These are phyloP conservation scores for Palythoa grandis DNA, from an alignment of 92 coral and sea anemone genomes.

Conservation along the genomic window DNA sequence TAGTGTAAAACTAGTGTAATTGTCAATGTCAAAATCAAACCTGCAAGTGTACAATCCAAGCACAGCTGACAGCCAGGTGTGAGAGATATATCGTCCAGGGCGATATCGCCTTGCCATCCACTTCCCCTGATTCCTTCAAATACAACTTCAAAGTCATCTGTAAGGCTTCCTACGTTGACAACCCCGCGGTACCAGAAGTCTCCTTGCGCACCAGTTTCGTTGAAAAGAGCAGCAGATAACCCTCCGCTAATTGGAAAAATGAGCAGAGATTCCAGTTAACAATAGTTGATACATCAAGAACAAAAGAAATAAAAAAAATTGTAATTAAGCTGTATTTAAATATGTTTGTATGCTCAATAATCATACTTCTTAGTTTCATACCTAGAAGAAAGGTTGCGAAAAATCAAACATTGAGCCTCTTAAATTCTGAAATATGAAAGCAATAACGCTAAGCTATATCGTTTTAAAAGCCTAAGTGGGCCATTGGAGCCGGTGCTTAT, in stretches of 20 bases:
- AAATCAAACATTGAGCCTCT: too few relatives aligned
- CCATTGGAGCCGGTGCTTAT: too few relatives aligned
- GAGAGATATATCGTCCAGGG: slow-evolving; percentile 92
- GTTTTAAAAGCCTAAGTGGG: too few relatives aligned
- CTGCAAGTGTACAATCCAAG: slow-evolving; percentile 51
- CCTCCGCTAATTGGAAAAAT: slow-evolving; percentile 44
- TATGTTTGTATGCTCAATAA: too few relatives aligned
- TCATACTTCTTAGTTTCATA: too few relatives aligned
- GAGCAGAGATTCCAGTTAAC: not conserved
- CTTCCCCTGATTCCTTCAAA: slow-evolving; percentile 90
- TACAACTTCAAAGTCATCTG: slow-evolving; percentile 87
- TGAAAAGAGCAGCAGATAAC: slow-evolving; percentile 65
- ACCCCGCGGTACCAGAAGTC: slow-evolving; percentile 94
- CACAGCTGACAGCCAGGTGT: slow-evolving; percentile 89
- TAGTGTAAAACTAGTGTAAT: too few relatives aligned
- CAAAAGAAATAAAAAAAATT: too few relatives aligned
- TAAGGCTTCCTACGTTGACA: slow-evolving; percentile 61
- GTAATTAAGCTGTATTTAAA: too few relatives aligned
- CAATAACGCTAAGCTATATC: too few relatives aligned
- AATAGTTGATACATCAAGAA: too few relatives aligned
- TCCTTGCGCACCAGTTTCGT: slow-evolving; percentile 82
- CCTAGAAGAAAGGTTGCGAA: too few relatives aligned
- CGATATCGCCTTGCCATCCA: slow-evolving; percentile 93
- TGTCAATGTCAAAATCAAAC: not conserved
- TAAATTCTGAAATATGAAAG: too few relatives aligned